Conservation (phyloP, 2,888 invertebrate species). For the Micropterix aruncella region DNA sequence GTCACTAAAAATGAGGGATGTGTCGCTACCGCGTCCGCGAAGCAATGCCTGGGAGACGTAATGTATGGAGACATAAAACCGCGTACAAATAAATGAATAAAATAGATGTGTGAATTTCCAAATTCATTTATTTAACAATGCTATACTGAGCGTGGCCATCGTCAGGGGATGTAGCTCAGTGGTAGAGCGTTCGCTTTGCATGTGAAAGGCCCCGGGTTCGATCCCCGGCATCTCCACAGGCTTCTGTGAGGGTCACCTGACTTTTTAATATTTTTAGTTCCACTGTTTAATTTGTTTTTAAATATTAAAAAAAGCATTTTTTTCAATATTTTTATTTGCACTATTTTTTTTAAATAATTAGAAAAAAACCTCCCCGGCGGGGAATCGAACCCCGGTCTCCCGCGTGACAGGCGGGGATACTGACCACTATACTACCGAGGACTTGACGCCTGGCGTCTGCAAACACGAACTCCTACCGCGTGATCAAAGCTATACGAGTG, state of each 20-base stretch:
- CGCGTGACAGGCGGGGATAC: conserved; percentile 14
- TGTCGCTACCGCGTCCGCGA: too few species aligned
- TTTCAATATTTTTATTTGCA: too few species aligned
- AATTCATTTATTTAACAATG: too few species aligned
- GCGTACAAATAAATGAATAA: too few species aligned
- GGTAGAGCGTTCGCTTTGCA: conserved; percentile 99
- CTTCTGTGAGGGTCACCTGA: not conserved
- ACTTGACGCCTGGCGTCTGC: too few species aligned
- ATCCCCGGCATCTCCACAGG: conserved; percentile 82
- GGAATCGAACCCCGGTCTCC: conserved; percentile 14
- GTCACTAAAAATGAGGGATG: too few species aligned
- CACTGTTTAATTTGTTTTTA: not conserved
- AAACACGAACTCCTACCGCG: too few species aligned
- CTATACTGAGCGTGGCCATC: too few species aligned
- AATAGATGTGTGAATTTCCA: too few species aligned
- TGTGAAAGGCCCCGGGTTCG: conserved; percentile 98
- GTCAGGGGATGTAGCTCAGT: conserved; percentile 85
- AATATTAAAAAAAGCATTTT: not conserved
- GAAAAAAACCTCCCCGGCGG: conserved; percentile 11
- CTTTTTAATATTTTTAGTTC: not conserved
- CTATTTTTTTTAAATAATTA: not conserved
- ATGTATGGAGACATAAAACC: too few species aligned
- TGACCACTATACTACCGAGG: conserved; percentile 14
- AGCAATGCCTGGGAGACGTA: too few species aligned
- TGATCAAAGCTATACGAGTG: too few species aligned